Conservation (phyloP, 2,113 vertebrate species). For the Rhinoptilus africanus region DNA sequence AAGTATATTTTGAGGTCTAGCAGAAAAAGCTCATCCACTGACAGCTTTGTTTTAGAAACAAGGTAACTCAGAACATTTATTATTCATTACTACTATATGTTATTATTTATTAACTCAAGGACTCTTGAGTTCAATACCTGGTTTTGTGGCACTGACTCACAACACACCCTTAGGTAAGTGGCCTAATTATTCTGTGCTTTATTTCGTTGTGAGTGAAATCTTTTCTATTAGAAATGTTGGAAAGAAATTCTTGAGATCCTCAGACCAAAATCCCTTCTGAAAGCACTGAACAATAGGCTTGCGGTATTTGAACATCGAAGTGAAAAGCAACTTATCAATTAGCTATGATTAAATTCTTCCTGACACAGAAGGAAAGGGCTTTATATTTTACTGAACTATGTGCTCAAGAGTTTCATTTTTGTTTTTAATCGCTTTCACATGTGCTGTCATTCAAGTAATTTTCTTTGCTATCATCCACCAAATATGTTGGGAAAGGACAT, state of each 20-base stretch:
- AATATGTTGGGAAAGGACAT: neutral
- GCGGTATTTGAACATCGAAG: neutral
- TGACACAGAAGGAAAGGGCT: neutral
- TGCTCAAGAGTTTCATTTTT: neutral
- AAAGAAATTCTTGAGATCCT: neutral
- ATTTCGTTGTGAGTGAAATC: neutral
- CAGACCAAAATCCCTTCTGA: neutral
- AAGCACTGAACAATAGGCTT: neutral
- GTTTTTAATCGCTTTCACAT: neutral
- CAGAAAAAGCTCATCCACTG: neutral
- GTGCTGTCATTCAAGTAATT: neutral
- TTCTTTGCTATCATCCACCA: neutral
- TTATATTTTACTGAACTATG: neutral
- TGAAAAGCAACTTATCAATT: neutral
- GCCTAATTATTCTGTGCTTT: neutral
- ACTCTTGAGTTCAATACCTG: neutral
- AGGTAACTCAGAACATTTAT: neutral
- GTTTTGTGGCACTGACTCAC: neutral
- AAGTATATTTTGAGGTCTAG: neutral
- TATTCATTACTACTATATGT: neutral
- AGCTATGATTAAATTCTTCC: neutral
- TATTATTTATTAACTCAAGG: neutral
- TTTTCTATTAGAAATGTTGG: neutral
- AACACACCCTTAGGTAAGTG: neutral
- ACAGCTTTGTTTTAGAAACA: neutral